Base-by-base conservation (phyloP, 2,888 invertebrate genomes). In the Drosophila ezoana region DNA sequence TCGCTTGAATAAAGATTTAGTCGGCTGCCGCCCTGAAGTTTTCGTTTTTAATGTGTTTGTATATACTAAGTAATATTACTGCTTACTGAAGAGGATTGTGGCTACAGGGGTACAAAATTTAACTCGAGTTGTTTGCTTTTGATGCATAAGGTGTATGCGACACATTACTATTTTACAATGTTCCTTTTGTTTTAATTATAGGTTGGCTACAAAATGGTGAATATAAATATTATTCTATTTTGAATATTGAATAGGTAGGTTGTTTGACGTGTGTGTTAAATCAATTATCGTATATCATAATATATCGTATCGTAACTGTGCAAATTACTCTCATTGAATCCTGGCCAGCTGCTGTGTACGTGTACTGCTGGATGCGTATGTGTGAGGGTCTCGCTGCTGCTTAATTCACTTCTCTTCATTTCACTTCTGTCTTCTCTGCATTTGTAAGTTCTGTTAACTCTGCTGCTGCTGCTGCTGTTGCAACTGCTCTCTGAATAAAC, bases 281-380 rank as follows among this genome's bases (percentile, higher is more conserved):
- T 62, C 64, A 65, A 63, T 70, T 61, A 68, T 59, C 56, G 49
- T 59, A 52, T 45, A 54, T 52, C 47, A 40, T 61, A 41, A 35
- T 49, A 35, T 49, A 69, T 57, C 63, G 62, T 76, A 61, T 76
- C 60, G 64, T 53, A 72, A 56, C 76, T 70, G 76, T 81, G 81
- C 81, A 81, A 84, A 76, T 76, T 74, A 73, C 67, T 73, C 58
- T 69, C 60, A 61, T 63, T 61, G 70, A 82, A 82, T 85, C 86
- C 82, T 83, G 82, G 80, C 47, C 81, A 82, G 83, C 78, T 86
- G 76, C 73, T 82, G 81, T 86, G 78, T 82, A 73, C 73, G 81
- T 86, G 82, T 82, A 78, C 81, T 85, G 78, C 78, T 75, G 60
- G 63, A 72, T 65, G 77, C 79, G 66, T 69, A 64, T 76, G 76